phyloP scores from a whole-genome alignment of 2,888 invertebrate species.

The Cordilura impudica region DNA sequence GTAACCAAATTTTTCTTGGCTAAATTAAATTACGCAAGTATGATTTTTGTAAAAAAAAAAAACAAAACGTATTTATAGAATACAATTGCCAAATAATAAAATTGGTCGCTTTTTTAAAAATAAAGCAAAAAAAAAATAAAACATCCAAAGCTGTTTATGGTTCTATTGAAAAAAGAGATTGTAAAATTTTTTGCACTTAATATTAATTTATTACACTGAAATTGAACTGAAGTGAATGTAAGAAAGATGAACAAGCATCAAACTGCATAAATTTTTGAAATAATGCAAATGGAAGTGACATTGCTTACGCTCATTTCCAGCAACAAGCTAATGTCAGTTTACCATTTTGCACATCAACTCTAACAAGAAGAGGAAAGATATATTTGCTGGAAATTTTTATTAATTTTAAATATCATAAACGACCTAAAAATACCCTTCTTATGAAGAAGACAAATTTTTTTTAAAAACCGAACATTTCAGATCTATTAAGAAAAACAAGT shows the following conservation, averaged over 20 bases:
- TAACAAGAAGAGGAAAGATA: too few relatives aligned
- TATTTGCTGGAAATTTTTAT: too few relatives aligned
- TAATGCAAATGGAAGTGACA: constrained; percentile 62
- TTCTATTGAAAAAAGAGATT: constrained; percentile 31
- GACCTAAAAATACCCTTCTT: too few relatives aligned
- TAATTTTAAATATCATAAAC: too few relatives aligned
- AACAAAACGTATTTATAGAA: neutral
- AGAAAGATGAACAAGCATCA: too few relatives aligned
- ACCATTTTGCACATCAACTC: constrained; percentile 36
- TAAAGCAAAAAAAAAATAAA: constrained; percentile 27
- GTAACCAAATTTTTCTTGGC: neutral
- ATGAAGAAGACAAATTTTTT: too few relatives aligned
- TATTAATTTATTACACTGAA: constrained; percentile 42
- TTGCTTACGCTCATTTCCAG: constrained; percentile 19
- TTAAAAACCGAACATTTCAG: too few relatives aligned
- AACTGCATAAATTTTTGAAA: constrained; percentile 62
- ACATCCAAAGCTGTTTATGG: constrained; percentile 50
- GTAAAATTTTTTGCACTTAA: constrained; percentile 39
- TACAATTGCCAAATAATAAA: constrained; percentile 27
- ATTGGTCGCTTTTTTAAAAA: constrained; percentile 12
- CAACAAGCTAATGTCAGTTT: constrained; percentile 47
- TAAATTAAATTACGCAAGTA: constrained; percentile 35
- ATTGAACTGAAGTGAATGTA: neutral
- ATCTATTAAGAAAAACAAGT: too few relatives aligned
- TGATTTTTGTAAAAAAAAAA: constrained; percentile 7